Evolutionary conservation across 2,888 invertebrate species (phyloP), one percentile per base, ranked within the genome.

Genomic region (Bibio marci): DNA sequence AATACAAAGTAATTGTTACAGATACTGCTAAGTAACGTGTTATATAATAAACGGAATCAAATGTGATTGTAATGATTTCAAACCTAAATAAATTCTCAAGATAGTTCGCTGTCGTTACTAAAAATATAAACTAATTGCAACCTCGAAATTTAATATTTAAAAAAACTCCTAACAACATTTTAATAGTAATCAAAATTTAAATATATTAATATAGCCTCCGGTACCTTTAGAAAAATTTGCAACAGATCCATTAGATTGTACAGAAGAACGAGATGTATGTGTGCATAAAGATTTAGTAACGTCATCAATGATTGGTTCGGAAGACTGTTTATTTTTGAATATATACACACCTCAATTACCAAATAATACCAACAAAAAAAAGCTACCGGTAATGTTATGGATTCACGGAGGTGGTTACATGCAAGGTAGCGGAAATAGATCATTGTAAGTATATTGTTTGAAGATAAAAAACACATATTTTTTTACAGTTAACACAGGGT

Each of bases 381-480:
- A 40, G 33, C 35, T 57, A 13, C 55, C 61, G 1, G 60, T 59
- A 6, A 59, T 61, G 58, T 56, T 61, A 1, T 61, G 53, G 50
- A 50, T 61, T 33, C 61, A 61, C 44, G 61, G 60, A 2, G 60
- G 61, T 1, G 60, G 54, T 4, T 61, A 51, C 41, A 43, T 44
- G 26, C 52, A 56, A 44, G 59, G 58, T 18, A 53, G 46, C 38
- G 57, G 56, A n/a, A 55, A 55, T 40, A 50, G 49, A 26, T 55
- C 58, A 38, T 50, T 52, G 59, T 61, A 43, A 46, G 43, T 25
- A 33, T n/a, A n/a, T n/a, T n/a, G n/a, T n/a, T n/a, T n/a, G n/a
- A n/a, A n/a, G n/a, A n/a, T n/a, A n/a, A n/a, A n/a, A n/a, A n/a
- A n/a, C n/a, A n/a, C n/a, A n/a, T n/a, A n/a, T n/a, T n/a, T n/a